Percentiles rank a stretch among this genome's conserved stretches.
Conservation (phyloP, 2,113 vertebrate genomes). For the Fulica atra region DNA sequence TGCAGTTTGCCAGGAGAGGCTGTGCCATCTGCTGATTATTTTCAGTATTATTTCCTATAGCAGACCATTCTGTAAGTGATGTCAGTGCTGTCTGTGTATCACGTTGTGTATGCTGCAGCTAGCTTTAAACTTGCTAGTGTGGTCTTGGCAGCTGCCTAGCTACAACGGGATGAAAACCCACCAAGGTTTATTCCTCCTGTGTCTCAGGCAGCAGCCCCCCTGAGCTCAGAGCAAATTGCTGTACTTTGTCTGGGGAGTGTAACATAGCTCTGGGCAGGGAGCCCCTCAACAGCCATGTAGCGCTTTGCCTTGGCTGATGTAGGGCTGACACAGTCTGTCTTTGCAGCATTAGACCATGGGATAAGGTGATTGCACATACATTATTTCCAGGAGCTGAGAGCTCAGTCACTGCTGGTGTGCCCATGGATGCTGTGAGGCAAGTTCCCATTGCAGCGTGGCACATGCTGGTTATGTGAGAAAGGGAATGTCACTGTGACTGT, state of each 20-base stretch:
- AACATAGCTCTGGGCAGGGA: not conserved
- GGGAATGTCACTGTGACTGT: not conserved
- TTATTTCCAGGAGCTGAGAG: not conserved
- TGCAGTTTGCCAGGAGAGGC: not conserved
- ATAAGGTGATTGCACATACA: not conserved
- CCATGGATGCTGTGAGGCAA: not conserved
- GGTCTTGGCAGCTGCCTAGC: not conserved
- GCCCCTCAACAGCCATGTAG: not conserved
- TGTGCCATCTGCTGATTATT: not conserved
- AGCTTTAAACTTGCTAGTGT: not conserved
- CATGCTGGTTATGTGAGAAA: not conserved
- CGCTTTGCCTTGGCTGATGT: not conserved
- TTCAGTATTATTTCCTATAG: not conserved
- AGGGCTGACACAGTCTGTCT: not conserved
- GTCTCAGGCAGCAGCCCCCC: not conserved
- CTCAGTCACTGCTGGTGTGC: not conserved
- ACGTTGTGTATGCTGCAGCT: not conserved
- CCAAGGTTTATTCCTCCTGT: accelerated
- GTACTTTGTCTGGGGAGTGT: not conserved
- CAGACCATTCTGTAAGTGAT: not conserved
- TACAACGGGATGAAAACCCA: not conserved
- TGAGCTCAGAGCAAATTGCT: not conserved
- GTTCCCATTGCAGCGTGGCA: not conserved
- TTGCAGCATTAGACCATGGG: not conserved
- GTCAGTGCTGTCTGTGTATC: not conserved